Evolutionary conservation across 1,140 invertebrate genomes (phyloP).

Genomic region (Sycobia sp.): DNA sequence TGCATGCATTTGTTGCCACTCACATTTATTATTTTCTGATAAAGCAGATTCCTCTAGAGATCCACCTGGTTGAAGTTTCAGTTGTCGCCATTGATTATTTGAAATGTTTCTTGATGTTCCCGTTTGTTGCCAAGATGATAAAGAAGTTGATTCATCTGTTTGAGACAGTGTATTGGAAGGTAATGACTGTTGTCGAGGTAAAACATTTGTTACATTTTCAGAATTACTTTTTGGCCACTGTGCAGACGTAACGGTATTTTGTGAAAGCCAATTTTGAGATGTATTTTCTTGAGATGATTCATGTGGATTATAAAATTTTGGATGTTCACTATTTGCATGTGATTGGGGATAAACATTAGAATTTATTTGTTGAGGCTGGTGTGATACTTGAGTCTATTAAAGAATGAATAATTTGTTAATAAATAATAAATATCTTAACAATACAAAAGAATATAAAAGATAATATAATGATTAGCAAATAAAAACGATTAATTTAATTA

Average conservation of each 20-base stretch:
- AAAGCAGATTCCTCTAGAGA: slow-evolving; percentile 25
- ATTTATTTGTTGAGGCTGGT: slow-evolving; percentile 21
- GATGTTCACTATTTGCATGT: slow-evolving; percentile 26
- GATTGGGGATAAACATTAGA: slow-evolving; percentile 15
- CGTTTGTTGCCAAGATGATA: slow-evolving; percentile 41
- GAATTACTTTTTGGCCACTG: slow-evolving; percentile 39
- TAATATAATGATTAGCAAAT: no score
- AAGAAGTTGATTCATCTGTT: slow-evolving; percentile 25
- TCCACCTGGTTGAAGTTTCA: slow-evolving; percentile 31
- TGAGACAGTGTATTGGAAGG: slow-evolving; percentile 34
- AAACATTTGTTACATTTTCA: slow-evolving; percentile 32
- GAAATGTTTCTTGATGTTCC: slow-evolving; percentile 16
- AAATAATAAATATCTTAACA: background rate
- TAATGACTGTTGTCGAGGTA: slow-evolving; percentile 34
- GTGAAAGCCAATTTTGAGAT: slow-evolving; percentile 30
- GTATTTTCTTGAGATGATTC: slow-evolving; percentile 24
- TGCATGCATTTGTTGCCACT: slow-evolving; percentile 45
- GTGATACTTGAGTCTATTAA: slow-evolving; percentile 22
- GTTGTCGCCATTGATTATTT: slow-evolving; percentile 32
- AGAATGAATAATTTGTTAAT: slow-evolving; percentile 21
- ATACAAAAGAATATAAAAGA: background rate
- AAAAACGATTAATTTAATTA: no score
- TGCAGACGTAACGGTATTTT: slow-evolving; percentile 22
- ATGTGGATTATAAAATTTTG: slow-evolving; percentile 26
- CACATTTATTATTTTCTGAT: slow-evolving; percentile 36